phyloP scores from a whole-genome alignment of 2,888 invertebrate genomes.

The Toxonevra muliebris region DNA sequence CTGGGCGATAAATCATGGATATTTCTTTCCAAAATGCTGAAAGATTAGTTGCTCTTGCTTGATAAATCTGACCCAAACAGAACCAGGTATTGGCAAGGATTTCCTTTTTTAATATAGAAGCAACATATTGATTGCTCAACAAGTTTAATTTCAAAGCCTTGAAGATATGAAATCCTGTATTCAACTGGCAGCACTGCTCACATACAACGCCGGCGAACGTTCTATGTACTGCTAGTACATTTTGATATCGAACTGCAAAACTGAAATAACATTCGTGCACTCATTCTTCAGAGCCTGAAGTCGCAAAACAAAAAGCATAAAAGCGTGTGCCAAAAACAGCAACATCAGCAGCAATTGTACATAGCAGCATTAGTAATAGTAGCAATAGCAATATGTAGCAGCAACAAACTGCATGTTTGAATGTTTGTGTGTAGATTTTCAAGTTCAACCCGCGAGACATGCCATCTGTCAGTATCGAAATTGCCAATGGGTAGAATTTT shows the following conservation, averaged over 20 bases:
- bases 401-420: not conserved
- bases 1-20: too few relatives aligned
- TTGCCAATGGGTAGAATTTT: conserved; percentile 33
- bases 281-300: not conserved
- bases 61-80: too few relatives aligned
- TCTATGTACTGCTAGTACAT: not conserved
- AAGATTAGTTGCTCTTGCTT: too few relatives aligned
- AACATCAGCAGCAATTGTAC: conserved; percentile 4
- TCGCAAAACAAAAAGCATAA: too few relatives aligned
- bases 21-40: too few relatives aligned
- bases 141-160: too few relatives aligned
- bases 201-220: not conserved
- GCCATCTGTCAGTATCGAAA: conserved; percentile 57
- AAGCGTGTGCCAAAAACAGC: conserved; percentile 26
- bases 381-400: not conserved
- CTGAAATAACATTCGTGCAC: conserved; percentile 24
- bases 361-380: not conserved
- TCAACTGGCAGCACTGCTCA: not conserved
- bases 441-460: conserved; percentile 51
- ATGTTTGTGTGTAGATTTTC: conserved; percentile 31
- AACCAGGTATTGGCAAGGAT: too few relatives aligned
- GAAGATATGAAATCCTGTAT: too few relatives aligned
- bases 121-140: too few relatives aligned
- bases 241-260: conserved; percentile 1
- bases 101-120: too few relatives aligned